Evolutionary conservation across 2,113 vertebrate genomes (phyloP).

Genomic region (Actenoides hombroni): DNA sequence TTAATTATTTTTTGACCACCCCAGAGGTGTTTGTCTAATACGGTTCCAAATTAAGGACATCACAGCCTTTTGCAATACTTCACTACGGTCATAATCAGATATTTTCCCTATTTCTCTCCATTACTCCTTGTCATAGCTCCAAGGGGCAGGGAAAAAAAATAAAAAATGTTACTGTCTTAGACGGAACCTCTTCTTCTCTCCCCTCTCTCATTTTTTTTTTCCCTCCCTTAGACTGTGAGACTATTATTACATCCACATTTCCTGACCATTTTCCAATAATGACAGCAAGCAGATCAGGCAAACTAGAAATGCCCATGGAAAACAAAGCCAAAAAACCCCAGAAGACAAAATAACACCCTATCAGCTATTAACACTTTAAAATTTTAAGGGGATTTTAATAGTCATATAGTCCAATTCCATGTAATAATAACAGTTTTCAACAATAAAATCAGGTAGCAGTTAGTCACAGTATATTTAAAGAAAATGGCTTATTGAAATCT

Average conservation of each 20-base stretch:
- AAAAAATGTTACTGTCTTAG: neutral
- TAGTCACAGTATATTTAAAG: neutral
- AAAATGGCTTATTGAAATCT: neutral
- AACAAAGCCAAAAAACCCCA: neutral
- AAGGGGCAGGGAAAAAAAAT: neutral
- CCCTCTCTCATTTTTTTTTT: neutral
- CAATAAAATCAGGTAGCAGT: neutral
- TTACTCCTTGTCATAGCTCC: neutral
- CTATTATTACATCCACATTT: neutral
- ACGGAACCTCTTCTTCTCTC: neutral
- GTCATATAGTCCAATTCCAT: neutral
- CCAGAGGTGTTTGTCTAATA: neutral
- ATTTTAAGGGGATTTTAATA: neutral
- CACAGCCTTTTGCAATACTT: neutral
- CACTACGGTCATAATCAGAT: neutral
- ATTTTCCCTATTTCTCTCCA: neutral
- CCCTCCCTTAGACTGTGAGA: neutral
- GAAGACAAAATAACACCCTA: neutral
- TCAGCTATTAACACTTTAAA: neutral
- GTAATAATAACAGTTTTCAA: neutral
- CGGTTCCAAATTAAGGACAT: neutral
- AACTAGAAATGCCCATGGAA: neutral
- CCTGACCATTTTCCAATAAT: neutral
- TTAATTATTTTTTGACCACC: neutral
- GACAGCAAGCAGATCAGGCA: neutral